phyloP scores from a whole-genome alignment of 2,113 vertebrate species.

The Machaerirhynchus nigripectus region DNA sequence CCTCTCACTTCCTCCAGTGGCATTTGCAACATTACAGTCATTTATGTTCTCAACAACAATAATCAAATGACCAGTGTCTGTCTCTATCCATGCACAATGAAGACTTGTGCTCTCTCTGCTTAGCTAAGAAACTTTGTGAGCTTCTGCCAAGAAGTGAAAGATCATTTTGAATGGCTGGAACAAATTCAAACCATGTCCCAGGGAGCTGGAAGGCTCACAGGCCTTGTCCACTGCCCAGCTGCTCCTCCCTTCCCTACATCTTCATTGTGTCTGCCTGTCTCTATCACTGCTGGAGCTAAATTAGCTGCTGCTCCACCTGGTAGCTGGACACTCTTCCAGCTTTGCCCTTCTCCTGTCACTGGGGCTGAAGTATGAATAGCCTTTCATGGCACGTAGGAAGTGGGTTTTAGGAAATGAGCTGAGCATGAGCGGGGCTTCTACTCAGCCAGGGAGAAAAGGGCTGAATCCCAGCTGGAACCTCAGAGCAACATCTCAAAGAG shows the following conservation, averaged over 20 bases:
- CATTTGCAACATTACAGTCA: slow-evolving; percentile 50
- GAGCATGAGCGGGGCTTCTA: not conserved
- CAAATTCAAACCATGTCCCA: slow-evolving; percentile 53
- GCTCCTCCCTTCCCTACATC: slow-evolving; percentile 34
- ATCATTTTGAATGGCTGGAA: slow-evolving; percentile 61
- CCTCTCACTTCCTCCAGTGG: slow-evolving; percentile 43
- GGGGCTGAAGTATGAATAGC: not conserved
- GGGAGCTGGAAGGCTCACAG: slow-evolving; percentile 33
- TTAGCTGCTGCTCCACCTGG: slow-evolving; percentile 20
- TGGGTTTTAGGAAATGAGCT: not conserved
- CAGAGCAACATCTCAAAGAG: not conserved
- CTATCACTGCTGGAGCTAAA: not conserved
- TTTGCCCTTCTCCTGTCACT: not conserved
- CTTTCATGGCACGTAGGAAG: not conserved
- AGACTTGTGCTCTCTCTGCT: slow-evolving; percentile 43
- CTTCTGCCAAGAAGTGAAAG: slow-evolving; percentile 57
- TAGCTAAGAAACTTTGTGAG: slow-evolving; percentile 42
- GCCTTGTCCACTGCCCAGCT: slow-evolving; percentile 51
- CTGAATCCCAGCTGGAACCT: not conserved
- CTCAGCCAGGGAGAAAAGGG: not conserved
- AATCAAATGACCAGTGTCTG: slow-evolving; percentile 51
- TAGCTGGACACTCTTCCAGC: not conserved
- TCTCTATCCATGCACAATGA: slow-evolving; percentile 24
- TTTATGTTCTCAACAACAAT: slow-evolving; percentile 46
- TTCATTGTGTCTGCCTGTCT: not conserved